Evolutionary conservation across 2,113 vertebrate genomes (phyloP), one percentile per base, ranked within the genome.

Genomic region (Podocnemis expansa): DNA sequence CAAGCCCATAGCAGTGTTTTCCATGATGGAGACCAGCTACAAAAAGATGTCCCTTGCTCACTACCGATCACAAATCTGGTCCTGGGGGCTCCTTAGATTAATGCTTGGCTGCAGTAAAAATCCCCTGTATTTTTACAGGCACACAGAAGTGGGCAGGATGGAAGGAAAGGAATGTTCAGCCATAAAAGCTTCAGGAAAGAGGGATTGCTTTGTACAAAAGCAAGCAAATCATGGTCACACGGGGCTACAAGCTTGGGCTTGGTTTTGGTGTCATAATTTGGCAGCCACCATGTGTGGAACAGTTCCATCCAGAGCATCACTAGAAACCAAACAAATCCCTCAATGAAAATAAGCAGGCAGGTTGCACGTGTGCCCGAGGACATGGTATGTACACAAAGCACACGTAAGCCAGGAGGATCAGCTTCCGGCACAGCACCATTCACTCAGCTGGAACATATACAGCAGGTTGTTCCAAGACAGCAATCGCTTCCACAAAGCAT

Each of bases 31-130:
- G 96, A 78, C 85, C 89, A 45, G 1, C 75, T 87, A 67, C 87
- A 6, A 31, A 89, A 51, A 92, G 85, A 91, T 95, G 89, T 93
- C 88, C 89, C 1, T 27, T 12, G 4, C 93, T 95, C 87, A 88
- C 95, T 92, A 92, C 85, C 58, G 13, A 73, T 93, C 88, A 84
- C 92, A 95, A 84, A 94, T 93, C 85, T 80, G 82, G 82, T 94
- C 79, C 11, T 1, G 29, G 47, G 78, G 76, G 67, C n/a, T 92
- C 67, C 14, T 0, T 0, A 38, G 73, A 78, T 82, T 80, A 94
- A 78, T 24, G 55, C 31, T 88, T 25, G 12, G 82, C 91, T 51
- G 58, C 67, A 83, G 22, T 21, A 89, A 31, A 87, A 47, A 81
- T 63, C 19, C 38, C 16, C 34, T 82, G 13, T 87, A 49, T 87